A percentile compares a stretch with the other conserved stretches of the same genome.
These are phyloP conservation scores for Camponotus floridanus DNA, from an alignment of 1,140 invertebrate species.

Conservation along the genomic window DNA sequence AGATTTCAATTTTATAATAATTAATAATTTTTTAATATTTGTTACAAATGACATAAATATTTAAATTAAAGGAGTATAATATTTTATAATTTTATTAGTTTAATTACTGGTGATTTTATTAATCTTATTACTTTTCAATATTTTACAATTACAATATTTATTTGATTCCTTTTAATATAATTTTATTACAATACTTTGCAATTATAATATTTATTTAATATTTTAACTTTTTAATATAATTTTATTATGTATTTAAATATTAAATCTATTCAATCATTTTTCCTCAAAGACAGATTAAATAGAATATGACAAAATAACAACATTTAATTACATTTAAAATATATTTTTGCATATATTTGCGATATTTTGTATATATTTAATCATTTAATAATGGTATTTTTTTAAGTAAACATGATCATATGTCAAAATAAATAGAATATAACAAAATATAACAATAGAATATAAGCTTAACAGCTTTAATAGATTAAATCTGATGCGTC, in stretches of 20 bases:
- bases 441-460: too few species aligned
- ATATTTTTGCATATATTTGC: not conserved
- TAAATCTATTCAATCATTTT: too few species aligned
- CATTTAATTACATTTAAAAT: not conserved
- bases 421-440: not conserved
- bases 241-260: constrained; percentile 7
- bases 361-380: not conserved
- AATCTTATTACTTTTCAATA: too few species aligned
- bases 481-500: not conserved
- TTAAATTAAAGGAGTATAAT: too few species aligned
- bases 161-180: too few species aligned
- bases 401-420: not conserved
- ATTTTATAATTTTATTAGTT: too few species aligned
- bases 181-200: too few species aligned
- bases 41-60: too few species aligned
- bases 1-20: too few species aligned
- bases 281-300: not conserved
- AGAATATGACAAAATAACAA: not conserved
- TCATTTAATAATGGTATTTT: not conserved
- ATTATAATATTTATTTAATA: not conserved
- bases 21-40: too few species aligned
- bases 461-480: not conserved
- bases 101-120: too few species aligned
- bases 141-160: too few species aligned
- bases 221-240: not conserved